Evolutionary conservation across 2,113 vertebrate species (phyloP).

Genomic region (Gymnocephalus cernua): DNA sequence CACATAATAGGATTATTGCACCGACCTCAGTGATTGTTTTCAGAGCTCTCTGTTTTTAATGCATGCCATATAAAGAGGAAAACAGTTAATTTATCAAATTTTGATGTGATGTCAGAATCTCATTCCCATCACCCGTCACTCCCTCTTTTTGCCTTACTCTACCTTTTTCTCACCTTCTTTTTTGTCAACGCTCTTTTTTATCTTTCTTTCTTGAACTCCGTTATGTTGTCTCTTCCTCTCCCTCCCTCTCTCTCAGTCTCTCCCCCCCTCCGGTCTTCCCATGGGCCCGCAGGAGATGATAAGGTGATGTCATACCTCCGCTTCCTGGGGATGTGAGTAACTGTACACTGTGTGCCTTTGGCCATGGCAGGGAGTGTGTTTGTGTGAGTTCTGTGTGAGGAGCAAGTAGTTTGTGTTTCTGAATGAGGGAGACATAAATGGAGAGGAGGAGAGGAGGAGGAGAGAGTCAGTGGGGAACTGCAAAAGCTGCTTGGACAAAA

Average conservation of each 20-base stretch:
- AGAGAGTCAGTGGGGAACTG: slow-evolving; percentile 18
- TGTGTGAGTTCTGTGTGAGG: slow-evolving; percentile 40
- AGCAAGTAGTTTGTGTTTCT: slow-evolving; percentile 41
- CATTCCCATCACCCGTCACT: too few relatives aligned
- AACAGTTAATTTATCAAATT: slow-evolving; percentile 35
- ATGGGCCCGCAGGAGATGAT: slow-evolving; percentile 73
- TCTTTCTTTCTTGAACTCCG: not conserved
- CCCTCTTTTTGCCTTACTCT: slow-evolving; percentile 3
- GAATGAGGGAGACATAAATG: slow-evolving; percentile 47
- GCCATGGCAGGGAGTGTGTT: slow-evolving; percentile 45
- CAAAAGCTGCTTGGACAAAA: slow-evolving; percentile 33
- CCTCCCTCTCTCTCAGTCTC: slow-evolving; percentile 3
- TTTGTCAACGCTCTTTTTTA: not conserved
- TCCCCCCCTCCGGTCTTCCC: slow-evolving; percentile 54
- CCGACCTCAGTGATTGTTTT: slow-evolving; percentile 50
- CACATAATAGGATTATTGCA: slow-evolving; percentile 56
- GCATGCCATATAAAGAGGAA: slow-evolving; percentile 15
- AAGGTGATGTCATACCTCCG: slow-evolving; percentile 81
- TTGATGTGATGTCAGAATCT: slow-evolving; percentile 21
- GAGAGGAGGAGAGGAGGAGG: slow-evolving; percentile 44
- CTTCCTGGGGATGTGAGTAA: slow-evolving; percentile 81
- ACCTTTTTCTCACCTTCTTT: not conserved
- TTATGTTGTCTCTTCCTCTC: not conserved
- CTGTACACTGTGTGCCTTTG: slow-evolving; percentile 77
- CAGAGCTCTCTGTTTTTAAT: slow-evolving; percentile 45